Evolutionary conservation across 2,113 vertebrate species (phyloP).

Genomic region (Sisor rabdophorus): DNA sequence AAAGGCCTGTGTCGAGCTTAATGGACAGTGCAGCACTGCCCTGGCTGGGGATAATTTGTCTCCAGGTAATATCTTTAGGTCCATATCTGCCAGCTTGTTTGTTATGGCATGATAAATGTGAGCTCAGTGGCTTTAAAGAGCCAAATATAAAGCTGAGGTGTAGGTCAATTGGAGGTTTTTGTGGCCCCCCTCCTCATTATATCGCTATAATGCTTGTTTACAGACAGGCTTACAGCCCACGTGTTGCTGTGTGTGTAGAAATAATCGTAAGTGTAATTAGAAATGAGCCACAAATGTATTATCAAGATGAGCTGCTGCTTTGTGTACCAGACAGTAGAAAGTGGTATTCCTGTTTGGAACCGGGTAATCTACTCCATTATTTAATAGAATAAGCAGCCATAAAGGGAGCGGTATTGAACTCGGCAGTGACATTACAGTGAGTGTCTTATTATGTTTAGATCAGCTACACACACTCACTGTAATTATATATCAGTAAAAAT

Average conservation of each 20-base stretch:
- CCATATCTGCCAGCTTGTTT: conserved; percentile 85
- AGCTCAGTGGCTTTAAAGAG: conserved; percentile 31
- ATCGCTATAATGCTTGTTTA: conserved; percentile 34
- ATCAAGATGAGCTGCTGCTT: background rate
- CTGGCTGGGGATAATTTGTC: conserved; percentile 83
- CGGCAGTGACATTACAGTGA: background rate
- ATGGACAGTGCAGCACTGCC: conserved; percentile 72
- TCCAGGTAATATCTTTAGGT: conserved; percentile 89
- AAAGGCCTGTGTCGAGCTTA: conserved; percentile 80
- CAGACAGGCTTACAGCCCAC: conserved; percentile 12
- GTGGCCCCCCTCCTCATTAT: conserved; percentile 8
- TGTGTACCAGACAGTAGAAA: background rate
- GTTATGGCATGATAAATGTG: conserved; percentile 42
- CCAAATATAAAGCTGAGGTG: conserved; percentile 10
- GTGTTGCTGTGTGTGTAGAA: conserved; percentile 14
- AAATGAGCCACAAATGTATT: conserved; percentile 3
- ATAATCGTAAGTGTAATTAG: conserved; percentile 14
- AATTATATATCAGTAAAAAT: background rate
- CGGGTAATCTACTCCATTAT: background rate
- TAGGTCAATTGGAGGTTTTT: conserved; percentile 27
- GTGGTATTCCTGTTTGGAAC: background rate
- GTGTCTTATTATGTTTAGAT: background rate
- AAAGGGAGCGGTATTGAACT: background rate
- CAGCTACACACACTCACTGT: background rate
- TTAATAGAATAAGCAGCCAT: background rate